Conservation (phyloP, 2,888 invertebrate genomes). For the Ceraclea dissimilis region DNA sequence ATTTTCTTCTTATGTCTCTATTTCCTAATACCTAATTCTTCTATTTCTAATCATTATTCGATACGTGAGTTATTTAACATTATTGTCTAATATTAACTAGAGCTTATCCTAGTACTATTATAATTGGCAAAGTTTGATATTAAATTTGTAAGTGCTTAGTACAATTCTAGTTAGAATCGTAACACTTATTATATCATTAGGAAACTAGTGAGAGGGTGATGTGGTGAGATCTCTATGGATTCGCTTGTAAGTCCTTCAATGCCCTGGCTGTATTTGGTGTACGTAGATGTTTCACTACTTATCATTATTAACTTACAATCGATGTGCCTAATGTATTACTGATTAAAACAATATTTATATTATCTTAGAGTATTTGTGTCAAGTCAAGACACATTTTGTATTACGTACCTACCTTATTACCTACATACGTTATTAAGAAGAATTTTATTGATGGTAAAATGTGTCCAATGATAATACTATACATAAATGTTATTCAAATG, state of each 20-base stretch:
- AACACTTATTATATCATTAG: too few species aligned
- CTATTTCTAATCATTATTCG: too few species aligned
- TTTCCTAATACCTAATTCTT: too few species aligned
- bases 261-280: constrained; percentile 5
- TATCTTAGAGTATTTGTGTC: constrained; percentile 20
- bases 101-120: too few species aligned
- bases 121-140: too few species aligned
- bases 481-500: constrained; percentile 9
- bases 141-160: too few species aligned
- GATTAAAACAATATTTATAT: constrained; percentile 33
- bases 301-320: constrained; percentile 36
- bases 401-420: too few species aligned
- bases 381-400: constrained; percentile 14
- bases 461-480: constrained; percentile 24
- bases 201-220: constrained; percentile 12
- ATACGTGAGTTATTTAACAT: too few species aligned
- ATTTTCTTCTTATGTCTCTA: too few species aligned
- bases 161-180: too few species aligned
- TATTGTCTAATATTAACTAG: too few species aligned
- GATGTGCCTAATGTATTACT: constrained; percentile 53
- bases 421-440: constrained; percentile 16
- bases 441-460: constrained; percentile 20
- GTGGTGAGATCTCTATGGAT: constrained; percentile 9
- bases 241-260: constrained; percentile 11
- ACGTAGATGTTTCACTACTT: constrained; percentile 15